A percentile compares a stretch with the other conserved stretches of the same genome.
Evolutionary conservation across 2,113 vertebrate genomes (phyloP).

Genomic region (Coregonus clupeaformis): DNA sequence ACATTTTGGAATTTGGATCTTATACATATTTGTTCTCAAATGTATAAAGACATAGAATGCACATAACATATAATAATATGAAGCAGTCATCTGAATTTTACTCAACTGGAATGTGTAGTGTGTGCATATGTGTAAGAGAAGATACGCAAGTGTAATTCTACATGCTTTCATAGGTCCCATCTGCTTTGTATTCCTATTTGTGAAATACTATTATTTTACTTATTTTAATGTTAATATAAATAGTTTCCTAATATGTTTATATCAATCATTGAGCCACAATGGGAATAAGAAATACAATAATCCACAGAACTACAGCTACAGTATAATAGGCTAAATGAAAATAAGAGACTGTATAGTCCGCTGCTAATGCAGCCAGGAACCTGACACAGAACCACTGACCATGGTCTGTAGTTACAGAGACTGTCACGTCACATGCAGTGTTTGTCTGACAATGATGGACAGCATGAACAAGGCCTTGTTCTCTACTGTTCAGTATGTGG

Average conservation of each 20-base stretch:
- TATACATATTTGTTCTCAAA: neutral
- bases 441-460: constrained; percentile 16
- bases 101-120: neutral
- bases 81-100: neutral
- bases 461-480: neutral
- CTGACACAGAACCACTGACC: constrained; percentile 16
- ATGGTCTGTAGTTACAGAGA: constrained; percentile 14
- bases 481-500: neutral
- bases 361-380: constrained; percentile 2
- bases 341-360: neutral
- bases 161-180: neutral
- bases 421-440: constrained; percentile 19
- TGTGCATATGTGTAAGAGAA: neutral
- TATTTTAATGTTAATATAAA: neutral
- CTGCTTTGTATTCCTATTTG: neutral
- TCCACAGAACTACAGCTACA: neutral
- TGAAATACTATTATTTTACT: neutral
- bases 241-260: neutral
- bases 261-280: neutral
- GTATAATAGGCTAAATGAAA: neutral
- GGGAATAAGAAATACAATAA: too few relatives aligned
- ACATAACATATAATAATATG: neutral
- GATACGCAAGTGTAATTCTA: neutral
- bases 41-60: neutral
- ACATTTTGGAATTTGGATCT: neutral